A percentile compares a stretch with the other conserved stretches of the same genome.
These are phyloP conservation scores for Eucidaris tribuloides DNA, from an alignment of 35 echinoderm and acorn worm species.

Conservation along the genomic window DNA sequence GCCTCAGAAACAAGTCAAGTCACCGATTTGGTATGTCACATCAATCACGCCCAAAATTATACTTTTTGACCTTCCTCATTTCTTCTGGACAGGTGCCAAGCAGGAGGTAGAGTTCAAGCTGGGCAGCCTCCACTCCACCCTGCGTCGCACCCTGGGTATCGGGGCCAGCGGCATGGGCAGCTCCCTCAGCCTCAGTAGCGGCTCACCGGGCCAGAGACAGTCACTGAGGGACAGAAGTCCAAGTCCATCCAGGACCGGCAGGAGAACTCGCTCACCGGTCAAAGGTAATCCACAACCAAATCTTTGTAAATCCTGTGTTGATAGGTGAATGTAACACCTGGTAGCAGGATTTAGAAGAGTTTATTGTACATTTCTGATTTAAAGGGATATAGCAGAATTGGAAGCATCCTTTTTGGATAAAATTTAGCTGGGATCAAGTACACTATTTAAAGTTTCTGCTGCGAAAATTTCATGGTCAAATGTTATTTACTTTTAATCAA, in stretches of 20 bases:
- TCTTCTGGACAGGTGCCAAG: slow-evolving; percentile 61
- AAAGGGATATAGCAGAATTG: no score
- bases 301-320: no score
- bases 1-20: neutral
- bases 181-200: neutral
- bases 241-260: slow-evolving; percentile 52
- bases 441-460: no score
- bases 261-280: slow-evolving; percentile 65
- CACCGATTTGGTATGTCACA: neutral
- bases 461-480: no score
- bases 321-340: no score
- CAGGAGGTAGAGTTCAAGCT: slow-evolving; percentile 98
- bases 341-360: no score
- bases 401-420: no score
- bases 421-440: no score
- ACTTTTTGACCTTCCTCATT: neutral
- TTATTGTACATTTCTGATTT: no score
- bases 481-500: no score
- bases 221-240: slow-evolving; percentile 67
- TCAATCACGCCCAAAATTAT: neutral
- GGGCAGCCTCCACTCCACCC: slow-evolving; percentile 79
- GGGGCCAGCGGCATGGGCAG: slow-evolving; percentile 55
- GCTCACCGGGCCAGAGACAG: neutral
- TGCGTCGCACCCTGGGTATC: slow-evolving; percentile 91
- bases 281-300: slow-evolving; percentile 81